A percentile compares a stretch with the other conserved stretches of the same genome.
phyloP scores from a whole-genome alignment of 2,113 vertebrate genomes.

The Epinephelus fuscoguttatus region DNA sequence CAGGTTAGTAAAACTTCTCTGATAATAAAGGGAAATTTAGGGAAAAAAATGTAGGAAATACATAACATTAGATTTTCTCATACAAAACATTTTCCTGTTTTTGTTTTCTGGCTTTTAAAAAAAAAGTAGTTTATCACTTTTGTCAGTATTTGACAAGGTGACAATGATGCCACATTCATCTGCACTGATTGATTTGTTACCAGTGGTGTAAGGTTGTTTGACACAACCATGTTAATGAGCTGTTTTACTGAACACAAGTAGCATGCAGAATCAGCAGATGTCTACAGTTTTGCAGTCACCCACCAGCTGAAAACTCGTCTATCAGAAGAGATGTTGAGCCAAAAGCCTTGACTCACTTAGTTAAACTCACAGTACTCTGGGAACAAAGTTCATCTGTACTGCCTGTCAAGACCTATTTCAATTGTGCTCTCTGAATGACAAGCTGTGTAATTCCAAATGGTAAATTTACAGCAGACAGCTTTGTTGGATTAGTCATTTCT shows the following conservation, averaged over 20 bases:
- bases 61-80: background rate
- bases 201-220: background rate
- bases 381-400: constrained; percentile 20
- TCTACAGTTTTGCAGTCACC: background rate
- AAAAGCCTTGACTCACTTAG: background rate
- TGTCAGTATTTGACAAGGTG: background rate
- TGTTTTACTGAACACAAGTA: constrained; percentile 6
- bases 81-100: background rate
- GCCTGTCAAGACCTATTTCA: constrained; percentile 21
- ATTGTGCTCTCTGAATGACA: constrained; percentile 24
- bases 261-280: background rate
- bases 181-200: constrained; percentile 27
- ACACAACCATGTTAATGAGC: background rate
- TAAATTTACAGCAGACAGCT: constrained; percentile 27
- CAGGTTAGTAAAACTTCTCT: background rate
- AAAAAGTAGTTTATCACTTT: background rate
- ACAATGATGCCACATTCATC: constrained; percentile 2
- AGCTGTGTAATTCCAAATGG: constrained; percentile 11
- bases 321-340: background rate
- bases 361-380: background rate
- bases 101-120: background rate
- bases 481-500: constrained; percentile 33
- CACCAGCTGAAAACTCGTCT: constrained; percentile 24
- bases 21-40: too few relatives aligned
- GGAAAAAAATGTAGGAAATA: too few relatives aligned